These are phyloP conservation scores for Ptychobarbus kaznakovi DNA, from an alignment of 2,797 vertebrate species.

Conservation along the genomic window DNA sequence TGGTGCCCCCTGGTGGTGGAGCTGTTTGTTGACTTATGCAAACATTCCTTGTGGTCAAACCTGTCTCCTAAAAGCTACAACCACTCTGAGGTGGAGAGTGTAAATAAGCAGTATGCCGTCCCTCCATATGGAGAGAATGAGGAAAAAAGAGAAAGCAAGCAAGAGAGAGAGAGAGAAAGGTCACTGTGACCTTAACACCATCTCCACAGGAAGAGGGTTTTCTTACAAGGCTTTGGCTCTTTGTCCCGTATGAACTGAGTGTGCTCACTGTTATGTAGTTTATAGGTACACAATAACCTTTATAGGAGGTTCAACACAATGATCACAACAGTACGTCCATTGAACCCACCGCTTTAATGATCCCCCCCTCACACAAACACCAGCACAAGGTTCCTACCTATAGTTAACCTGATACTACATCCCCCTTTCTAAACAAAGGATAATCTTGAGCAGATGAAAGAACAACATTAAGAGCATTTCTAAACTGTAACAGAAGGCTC, in stretches of 20 bases:
- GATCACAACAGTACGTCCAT: too few species aligned
- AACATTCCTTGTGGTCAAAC: conserved; percentile 23
- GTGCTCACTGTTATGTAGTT: too few species aligned
- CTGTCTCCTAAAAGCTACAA: conserved; percentile 36
- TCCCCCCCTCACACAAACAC: too few species aligned
- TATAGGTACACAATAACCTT: too few species aligned
- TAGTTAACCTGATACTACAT: too few species aligned
- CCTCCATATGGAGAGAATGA: not conserved
- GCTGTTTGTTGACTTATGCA: conserved; percentile 2
- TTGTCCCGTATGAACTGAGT: not conserved
- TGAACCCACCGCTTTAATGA: too few species aligned
- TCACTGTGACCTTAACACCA: conserved; percentile 25
- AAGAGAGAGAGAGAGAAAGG: conserved; percentile 4
- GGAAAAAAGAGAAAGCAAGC: not conserved
- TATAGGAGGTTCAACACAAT: too few species aligned
- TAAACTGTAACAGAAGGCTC: too few species aligned
- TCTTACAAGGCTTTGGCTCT: conserved; percentile 5
- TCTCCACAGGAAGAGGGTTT: conserved; percentile 13
- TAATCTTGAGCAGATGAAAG: too few species aligned
- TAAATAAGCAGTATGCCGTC: conserved; percentile 34
- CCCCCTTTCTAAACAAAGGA: too few species aligned
- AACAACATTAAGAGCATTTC: too few species aligned
- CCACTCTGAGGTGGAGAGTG: not conserved
- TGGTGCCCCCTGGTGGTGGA: conserved; percentile 37
- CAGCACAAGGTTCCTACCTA: too few species aligned